Conservation (phyloP, 2,888 invertebrate genomes). For the Caenorhabditis panamensis region DNA sequence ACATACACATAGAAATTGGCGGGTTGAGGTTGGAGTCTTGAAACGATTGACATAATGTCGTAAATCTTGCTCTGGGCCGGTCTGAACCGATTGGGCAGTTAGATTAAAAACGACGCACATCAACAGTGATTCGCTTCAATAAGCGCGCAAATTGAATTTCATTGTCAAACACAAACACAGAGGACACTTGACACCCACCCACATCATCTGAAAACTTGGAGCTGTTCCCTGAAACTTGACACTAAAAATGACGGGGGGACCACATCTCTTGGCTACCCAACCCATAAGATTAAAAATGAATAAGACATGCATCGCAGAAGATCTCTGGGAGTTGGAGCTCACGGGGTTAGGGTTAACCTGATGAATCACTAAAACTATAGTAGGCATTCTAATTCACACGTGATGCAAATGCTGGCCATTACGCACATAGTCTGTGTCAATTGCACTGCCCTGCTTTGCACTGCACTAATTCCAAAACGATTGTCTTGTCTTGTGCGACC, state of each 20-base stretch:
- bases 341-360: background rate
- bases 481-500: background rate
- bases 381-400: background rate
- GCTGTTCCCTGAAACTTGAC: too few species aligned
- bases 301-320: conserved; percentile 6
- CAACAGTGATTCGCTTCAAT: too few species aligned
- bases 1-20: conserved; percentile 14
- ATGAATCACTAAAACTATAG: conserved; percentile 2
- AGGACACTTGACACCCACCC: background rate
- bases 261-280: background rate
- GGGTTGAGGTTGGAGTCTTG: conserved; percentile 10
- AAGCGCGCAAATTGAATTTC: conserved; percentile 24
- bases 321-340: background rate
- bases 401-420: background rate
- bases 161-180: background rate
- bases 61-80: too few species aligned
- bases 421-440: conserved; percentile 33
- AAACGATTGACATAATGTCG: conserved; percentile 56
- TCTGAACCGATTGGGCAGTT: too few species aligned
- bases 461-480: conserved; percentile 3
- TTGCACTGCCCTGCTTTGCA: conserved; percentile 48
- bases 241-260: too few species aligned
- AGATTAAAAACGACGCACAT: too few species aligned
- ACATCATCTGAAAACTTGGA: conserved; percentile 1
- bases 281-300: conserved; percentile 9